phyloP scores from a whole-genome alignment of 1,140 invertebrate species.

The Mylabris phalerata region DNA sequence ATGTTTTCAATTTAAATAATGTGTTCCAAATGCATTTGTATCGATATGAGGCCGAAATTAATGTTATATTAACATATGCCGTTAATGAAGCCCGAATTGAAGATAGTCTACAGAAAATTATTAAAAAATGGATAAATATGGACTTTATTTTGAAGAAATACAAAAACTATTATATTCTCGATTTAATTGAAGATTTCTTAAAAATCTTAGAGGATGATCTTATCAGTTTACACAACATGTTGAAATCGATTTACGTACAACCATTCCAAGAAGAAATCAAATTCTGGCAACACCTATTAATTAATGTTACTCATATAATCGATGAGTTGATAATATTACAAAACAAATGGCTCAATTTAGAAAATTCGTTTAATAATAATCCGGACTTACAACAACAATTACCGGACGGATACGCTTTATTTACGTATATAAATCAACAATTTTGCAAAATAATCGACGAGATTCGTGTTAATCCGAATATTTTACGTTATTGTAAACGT shows the following conservation, averaged over 20 bases:
- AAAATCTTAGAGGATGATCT: conserved; percentile 79
- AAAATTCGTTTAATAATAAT: conserved; percentile 80
- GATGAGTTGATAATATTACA: conserved; percentile 80
- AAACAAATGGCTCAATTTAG: conserved; percentile 83
- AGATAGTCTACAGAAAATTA: conserved; percentile 71
- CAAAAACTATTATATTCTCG: conserved; percentile 64
- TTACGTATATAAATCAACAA: conserved; percentile 76
- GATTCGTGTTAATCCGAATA: conserved; percentile 66
- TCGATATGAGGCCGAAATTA: conserved; percentile 72
- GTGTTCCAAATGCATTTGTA: conserved; percentile 88
- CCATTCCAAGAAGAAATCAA: conserved; percentile 75
- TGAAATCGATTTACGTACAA: conserved; percentile 81
- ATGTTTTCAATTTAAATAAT: conserved; percentile 80
- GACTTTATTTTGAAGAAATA: conserved; percentile 64
- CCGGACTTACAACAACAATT: conserved; percentile 78
- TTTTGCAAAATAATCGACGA: conserved; percentile 82
- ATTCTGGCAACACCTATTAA: conserved; percentile 76
- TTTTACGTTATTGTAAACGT: conserved; percentile 68
- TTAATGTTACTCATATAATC: conserved; percentile 66
- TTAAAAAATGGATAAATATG: conserved; percentile 65
- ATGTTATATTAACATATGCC: conserved; percentile 79
- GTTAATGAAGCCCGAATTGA: conserved; percentile 85
- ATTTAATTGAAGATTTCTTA: conserved; percentile 72
- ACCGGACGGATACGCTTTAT: conserved; percentile 80
- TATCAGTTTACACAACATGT: conserved; percentile 86